A percentile compares a stretch with the other conserved stretches of the same genome.
These are phyloP conservation scores for Shargacucullia verbasci DNA, from an alignment of 2,888 invertebrate species.

Conservation along the genomic window DNA sequence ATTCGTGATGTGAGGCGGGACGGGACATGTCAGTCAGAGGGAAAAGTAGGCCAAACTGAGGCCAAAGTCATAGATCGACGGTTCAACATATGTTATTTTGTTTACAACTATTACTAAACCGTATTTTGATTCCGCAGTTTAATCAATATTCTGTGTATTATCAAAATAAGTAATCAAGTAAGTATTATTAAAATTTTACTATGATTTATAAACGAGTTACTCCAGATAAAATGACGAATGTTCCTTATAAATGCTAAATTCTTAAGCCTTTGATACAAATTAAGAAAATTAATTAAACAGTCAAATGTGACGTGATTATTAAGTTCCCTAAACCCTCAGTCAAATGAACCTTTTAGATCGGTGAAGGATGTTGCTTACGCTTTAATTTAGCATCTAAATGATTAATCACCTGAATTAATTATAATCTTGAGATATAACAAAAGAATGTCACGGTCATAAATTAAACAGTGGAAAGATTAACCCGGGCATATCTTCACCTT, in stretches of 20 bases:
- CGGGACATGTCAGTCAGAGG: conserved; percentile 16
- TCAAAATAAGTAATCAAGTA: too few species aligned
- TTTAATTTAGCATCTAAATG: conserved; percentile 46
- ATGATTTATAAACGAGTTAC: neutral
- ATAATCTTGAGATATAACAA: conserved; percentile 63
- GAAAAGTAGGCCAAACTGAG: conserved; percentile 55
- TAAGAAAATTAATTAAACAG: conserved; percentile 46
- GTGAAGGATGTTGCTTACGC: conserved; percentile 37
- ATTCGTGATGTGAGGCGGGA: conserved; percentile 30
- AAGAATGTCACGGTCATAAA: conserved; percentile 77
- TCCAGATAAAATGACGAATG: conserved; percentile 4
- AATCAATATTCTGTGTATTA: conserved; percentile 40
- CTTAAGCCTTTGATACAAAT: conserved; percentile 27
- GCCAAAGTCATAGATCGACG: conserved; percentile 44
- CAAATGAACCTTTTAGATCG: conserved; percentile 39
- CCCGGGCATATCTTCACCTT: conserved; percentile 84
- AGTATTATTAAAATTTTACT: neutral
- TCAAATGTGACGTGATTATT: conserved; percentile 46
- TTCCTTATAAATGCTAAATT: conserved; percentile 36
- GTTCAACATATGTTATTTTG: conserved; percentile 54
- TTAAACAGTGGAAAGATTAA: conserved; percentile 82
- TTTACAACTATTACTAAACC: conserved; percentile 49
- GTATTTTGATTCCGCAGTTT: conserved; percentile 44
- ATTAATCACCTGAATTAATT: conserved; percentile 62
- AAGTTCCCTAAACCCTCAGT: conserved; percentile 25